phyloP scores from a whole-genome alignment of 2,113 vertebrate species.

The Alectura lathami region DNA sequence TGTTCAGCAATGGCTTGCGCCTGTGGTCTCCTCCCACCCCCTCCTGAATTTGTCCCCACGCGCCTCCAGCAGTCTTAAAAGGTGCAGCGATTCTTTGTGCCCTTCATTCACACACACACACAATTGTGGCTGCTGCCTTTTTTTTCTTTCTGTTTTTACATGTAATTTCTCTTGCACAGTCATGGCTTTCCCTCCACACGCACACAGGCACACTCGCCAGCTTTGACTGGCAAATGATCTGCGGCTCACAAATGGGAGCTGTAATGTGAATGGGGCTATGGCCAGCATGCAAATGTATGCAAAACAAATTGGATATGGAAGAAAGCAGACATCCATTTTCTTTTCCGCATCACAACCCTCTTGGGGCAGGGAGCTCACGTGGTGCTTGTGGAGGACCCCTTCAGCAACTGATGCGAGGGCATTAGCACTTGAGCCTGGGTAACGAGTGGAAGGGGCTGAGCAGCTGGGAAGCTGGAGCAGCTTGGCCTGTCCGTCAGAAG shows the following conservation, averaged over 20 bases:
- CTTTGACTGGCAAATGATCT: slow-evolving; percentile 38
- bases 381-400: neutral
- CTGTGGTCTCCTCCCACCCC: slow-evolving; percentile 64
- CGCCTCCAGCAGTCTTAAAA: slow-evolving; percentile 45
- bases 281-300: slow-evolving; percentile 61
- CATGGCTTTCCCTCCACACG: neutral
- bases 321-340: slow-evolving; percentile 12
- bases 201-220: neutral
- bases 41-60: slow-evolving; percentile 49
- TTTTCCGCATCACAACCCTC: neutral
- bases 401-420: neutral
- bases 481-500: slow-evolving; percentile 46
- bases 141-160: neutral
- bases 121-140: neutral
- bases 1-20: slow-evolving; percentile 54
- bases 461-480: slow-evolving; percentile 56
- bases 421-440: slow-evolving; percentile 4
- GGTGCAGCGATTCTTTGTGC: slow-evolving; percentile 64
- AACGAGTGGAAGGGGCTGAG: slow-evolving; percentile 8
- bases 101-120: slow-evolving; percentile 23
- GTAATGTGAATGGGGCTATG: neutral
- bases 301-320: slow-evolving; percentile 10
- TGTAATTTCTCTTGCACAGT: slow-evolving; percentile 30
- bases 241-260: neutral
- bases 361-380: neutral